phyloP scores from a whole-genome alignment of 1,140 invertebrate species.

The Wasmannia auropunctata region DNA sequence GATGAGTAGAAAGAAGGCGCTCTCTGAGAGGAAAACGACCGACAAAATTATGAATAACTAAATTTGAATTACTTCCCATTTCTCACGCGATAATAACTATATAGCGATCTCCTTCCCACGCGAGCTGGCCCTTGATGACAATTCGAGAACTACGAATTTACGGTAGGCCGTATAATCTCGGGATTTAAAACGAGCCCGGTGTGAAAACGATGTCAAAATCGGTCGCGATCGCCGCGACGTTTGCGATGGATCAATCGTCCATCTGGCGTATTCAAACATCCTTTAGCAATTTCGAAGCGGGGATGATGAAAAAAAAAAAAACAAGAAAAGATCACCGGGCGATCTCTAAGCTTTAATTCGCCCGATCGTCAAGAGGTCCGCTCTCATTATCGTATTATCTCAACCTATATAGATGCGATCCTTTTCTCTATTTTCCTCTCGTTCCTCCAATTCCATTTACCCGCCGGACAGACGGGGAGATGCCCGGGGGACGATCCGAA shows the following conservation, averaged over 20 bases:
- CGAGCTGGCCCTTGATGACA: slow-evolving; percentile 28
- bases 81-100: slow-evolving; percentile 47
- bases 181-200: slow-evolving; percentile 37
- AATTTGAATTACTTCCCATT: slow-evolving; percentile 51
- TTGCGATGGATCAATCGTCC: not conserved
- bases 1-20: not conserved
- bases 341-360: not conserved
- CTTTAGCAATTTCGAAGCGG: not conserved
- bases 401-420: not conserved
- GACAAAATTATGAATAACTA: slow-evolving; percentile 48
- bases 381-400: not conserved
- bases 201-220: slow-evolving; percentile 35
- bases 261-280: not conserved
- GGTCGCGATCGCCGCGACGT: not conserved
- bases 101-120: slow-evolving; percentile 52
- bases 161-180: slow-evolving; percentile 19
- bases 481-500: slow-evolving; percentile 43
- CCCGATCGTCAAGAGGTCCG: not conserved
- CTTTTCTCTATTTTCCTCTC: not conserved
- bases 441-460: not conserved
- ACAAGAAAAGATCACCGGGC: not conserved
- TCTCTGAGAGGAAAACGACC: not conserved
- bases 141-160: slow-evolving; percentile 44
- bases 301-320: not conserved
- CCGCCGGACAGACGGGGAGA: slow-evolving; percentile 10